Base-by-base conservation (phyloP, 2,888 invertebrate species). In the Conus canariensis region DNA sequence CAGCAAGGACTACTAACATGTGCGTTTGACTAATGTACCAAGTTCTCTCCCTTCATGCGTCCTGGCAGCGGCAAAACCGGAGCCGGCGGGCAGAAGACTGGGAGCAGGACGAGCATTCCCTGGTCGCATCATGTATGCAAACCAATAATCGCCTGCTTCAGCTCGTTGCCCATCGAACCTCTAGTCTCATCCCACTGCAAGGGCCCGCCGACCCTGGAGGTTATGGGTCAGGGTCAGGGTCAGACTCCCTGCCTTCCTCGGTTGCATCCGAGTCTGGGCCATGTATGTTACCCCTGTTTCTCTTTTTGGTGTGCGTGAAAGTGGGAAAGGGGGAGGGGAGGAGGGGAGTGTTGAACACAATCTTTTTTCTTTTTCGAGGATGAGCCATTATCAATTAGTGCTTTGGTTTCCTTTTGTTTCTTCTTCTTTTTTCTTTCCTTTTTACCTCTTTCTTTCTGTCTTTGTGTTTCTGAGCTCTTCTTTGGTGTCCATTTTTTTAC, bases 71-170 rank as follows among this genome's bases (percentile, higher is more conserved):
- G n/a, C 60, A 22, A 25, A n/a, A 12, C 60, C 12, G 59, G 25
- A 59, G 60, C n/a, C 64, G 1, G 0, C 12, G 56, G 58, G 67
- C 80, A n/a, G 90, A 87, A 7, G 90, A 80, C 25, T 88, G 85
- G 19, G 67, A 67, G 64, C 59, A 83, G 45, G 89, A 83, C n/a
- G 85, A 80, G 30, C 85, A 90, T 70, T 85, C 85, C 12, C 91
- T 91, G 16, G 67, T 91, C 25, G 88, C 64, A 67, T 88, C 88
- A 22, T 88, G 88, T 56, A 56, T 91, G 22, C 83, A 90, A 77
- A 85, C 80, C 88, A 88, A 88, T 85, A 88, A 64, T 25, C 88
- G 82, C 80, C 87, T 88, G 70, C 77, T 91, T 64, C 88, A 90
- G 45, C 90, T 90, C n/a, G 85, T 91, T 30, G 58, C 82, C 30